Evolutionary conservation across 2,113 vertebrate genomes (phyloP), one percentile per base, ranked within the genome.

Genomic region (Neopipo cinnamomea): DNA sequence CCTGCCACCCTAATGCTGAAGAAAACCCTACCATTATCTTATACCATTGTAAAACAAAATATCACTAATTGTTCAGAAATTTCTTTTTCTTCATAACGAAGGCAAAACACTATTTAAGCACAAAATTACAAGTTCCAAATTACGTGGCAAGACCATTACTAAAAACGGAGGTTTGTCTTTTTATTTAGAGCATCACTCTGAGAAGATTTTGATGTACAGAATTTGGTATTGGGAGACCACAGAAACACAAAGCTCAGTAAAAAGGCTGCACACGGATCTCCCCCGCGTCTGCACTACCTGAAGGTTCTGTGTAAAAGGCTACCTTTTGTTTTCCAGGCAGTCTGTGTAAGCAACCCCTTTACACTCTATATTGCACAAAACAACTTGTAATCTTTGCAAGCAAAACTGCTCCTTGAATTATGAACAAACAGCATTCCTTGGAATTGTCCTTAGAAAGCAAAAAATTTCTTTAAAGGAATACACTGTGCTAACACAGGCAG

Each of bases 221-320:
- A 71, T 55, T 58, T 82, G 17, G 5, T 63, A 25, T 2, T n/a
- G 15, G 2, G 16, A 88, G 33, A 41, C 9, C 14, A 63, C 16
- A 68, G 37, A 73, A 89, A 49, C 16, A 61, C 24, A 52, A 70
- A 58, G 28, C 28, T 93, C 46, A 71, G 23, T 10, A 58, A 55
- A n/a, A 58, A 62, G 25, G 47, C 59, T 47, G 46, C 30, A 78
- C 17, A 4, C 4, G 23, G 50, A 44, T 75, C 23, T 67, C 47
- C 53, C 17, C 1, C 3, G 33, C 1, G 1, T 8, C 18, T 37
- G 39, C 9, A 35, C 18, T 28, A 47, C 30, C n/a, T 31, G 41
- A 66, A 16, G 25, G 7, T 20, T 58, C 30, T 52, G 7, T 44
- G 15, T 20, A 79, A 92, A 67, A 88, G 9, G 9, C 7, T 37